These are phyloP conservation scores for Lapara coniferarum DNA, from an alignment of 2,888 invertebrate species.

Conservation along the genomic window DNA sequence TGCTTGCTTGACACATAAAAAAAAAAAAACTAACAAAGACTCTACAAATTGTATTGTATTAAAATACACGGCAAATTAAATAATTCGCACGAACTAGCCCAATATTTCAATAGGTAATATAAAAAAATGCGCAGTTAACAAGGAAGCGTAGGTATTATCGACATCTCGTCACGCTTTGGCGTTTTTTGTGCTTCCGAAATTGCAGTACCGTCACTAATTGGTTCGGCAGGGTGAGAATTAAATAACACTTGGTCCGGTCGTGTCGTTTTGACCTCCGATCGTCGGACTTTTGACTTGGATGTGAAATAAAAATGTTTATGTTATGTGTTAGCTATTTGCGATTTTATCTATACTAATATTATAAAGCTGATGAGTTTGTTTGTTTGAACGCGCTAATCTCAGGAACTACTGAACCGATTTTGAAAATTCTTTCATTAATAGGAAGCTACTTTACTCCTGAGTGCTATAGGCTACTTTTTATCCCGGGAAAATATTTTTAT, in stretches of 20 bases:
- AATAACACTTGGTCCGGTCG: neutral
- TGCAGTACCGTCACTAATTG: conserved; percentile 75
- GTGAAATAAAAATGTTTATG: neutral
- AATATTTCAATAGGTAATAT: conserved; percentile 5
- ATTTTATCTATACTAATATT: too few relatives aligned
- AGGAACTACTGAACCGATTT: too few relatives aligned
- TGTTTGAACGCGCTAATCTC: too few relatives aligned
- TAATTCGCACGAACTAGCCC: neutral
- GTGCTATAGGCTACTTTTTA: too few relatives aligned
- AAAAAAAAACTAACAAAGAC: too few relatives aligned
- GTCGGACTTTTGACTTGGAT: neutral
- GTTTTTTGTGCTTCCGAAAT: conserved; percentile 67
- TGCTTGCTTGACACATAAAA: too few relatives aligned
- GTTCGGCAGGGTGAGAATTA: conserved; percentile 39
- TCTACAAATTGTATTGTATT: neutral
- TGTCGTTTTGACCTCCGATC: conserved; percentile 9
- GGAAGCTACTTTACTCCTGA: too few relatives aligned
- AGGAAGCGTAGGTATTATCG: conserved; percentile 64
- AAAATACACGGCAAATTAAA: neutral
- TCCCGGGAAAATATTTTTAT: too few relatives aligned
- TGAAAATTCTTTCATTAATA: too few relatives aligned
- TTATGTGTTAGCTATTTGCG: neutral
- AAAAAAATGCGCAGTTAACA: conserved; percentile 58
- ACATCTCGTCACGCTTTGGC: conserved; percentile 64
- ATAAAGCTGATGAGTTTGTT: too few relatives aligned